A percentile compares a stretch with the other conserved stretches of the same genome.
phyloP scores from a whole-genome alignment of 2,888 invertebrate genomes.

The Cetonia aurata region DNA sequence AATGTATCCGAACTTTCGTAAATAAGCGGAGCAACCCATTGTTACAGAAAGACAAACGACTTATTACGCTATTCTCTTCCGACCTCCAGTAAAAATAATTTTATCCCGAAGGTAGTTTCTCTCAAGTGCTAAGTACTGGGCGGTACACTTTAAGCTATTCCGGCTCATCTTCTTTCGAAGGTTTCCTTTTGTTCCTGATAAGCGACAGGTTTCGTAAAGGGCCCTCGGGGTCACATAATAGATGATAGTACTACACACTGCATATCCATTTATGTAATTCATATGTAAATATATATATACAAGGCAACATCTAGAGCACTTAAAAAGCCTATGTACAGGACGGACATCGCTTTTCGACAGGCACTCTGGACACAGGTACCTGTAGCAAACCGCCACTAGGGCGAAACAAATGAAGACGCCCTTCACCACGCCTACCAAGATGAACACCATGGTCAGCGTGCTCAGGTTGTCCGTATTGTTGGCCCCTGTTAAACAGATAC shows the following conservation, averaged over 20 bases:
- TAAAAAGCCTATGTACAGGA: constrained; percentile 65
- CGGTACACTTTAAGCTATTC: too few species aligned
- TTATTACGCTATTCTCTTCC: too few species aligned
- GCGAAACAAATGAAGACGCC: constrained; percentile 97
- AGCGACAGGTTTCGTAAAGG: constrained; percentile 1
- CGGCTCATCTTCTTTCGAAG: background rate
- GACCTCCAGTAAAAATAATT: too few species aligned
- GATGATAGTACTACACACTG: constrained; percentile 1
- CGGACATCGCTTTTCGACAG: constrained; percentile 59
- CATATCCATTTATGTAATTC: background rate
- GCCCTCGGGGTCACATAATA: background rate
- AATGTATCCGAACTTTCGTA: too few species aligned
- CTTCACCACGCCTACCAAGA: constrained; percentile 92
- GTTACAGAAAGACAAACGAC: too few species aligned
- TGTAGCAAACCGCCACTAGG: constrained; percentile 95
- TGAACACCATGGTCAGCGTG: constrained; percentile 91
- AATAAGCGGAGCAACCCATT: too few species aligned
- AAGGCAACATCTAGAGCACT: constrained; percentile 60
- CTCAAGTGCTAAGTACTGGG: too few species aligned
- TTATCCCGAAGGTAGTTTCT: too few species aligned
- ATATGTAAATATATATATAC: constrained; percentile 51
- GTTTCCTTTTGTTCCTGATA: background rate
- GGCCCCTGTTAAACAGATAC: constrained; percentile 73
- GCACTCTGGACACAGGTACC: constrained; percentile 71
- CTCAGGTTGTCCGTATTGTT: constrained; percentile 86